A percentile compares a stretch with the other conserved stretches of the same genome.
phyloP scores from a whole-genome alignment of 2,113 vertebrate genomes.

The Pungitius pungitius region DNA sequence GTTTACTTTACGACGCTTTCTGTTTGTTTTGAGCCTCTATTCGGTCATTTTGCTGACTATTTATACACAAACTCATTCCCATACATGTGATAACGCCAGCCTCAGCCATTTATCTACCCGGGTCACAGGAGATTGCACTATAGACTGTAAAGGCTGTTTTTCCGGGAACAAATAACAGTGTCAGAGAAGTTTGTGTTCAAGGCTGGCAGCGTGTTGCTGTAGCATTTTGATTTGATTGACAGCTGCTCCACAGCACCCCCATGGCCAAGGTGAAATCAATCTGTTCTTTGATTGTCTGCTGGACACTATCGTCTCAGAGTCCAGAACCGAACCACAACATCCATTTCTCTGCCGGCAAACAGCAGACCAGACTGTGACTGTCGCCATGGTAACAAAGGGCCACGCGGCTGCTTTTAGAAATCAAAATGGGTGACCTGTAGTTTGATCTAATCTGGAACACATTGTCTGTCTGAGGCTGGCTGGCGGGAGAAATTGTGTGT shows the following conservation, averaged over 20 bases:
- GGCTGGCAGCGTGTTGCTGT: constrained; percentile 1
- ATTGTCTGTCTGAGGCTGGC: constrained; percentile 43
- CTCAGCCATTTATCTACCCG: background rate
- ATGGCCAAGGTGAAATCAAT: constrained; percentile 27
- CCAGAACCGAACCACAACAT: constrained; percentile 50
- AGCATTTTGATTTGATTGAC: constrained; percentile 25
- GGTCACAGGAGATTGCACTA: constrained; percentile 13
- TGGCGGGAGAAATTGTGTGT: constrained; percentile 4
- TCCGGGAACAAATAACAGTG: background rate
- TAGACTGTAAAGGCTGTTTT: background rate
- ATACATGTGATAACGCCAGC: background rate
- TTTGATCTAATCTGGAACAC: constrained; percentile 63
- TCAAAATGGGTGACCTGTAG: constrained; percentile 60
- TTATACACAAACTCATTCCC: background rate
- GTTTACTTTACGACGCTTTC: background rate
- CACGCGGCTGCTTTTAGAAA: constrained; percentile 60
- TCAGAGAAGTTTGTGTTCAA: background rate
- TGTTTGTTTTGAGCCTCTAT: background rate
- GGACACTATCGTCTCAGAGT: constrained; percentile 29
- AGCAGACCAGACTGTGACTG: constrained; percentile 45
- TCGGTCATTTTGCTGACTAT: background rate
- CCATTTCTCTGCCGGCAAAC: constrained; percentile 64
- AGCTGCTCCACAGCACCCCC: constrained; percentile 4
- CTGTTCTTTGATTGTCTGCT: constrained; percentile 31
- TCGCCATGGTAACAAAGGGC: constrained; percentile 77